Percentiles rank a stretch among this genome's conserved stretches.
These are phyloP conservation scores for Catocala fraxini DNA, from an alignment of 2,888 invertebrate genomes.

Conservation along the genomic window DNA sequence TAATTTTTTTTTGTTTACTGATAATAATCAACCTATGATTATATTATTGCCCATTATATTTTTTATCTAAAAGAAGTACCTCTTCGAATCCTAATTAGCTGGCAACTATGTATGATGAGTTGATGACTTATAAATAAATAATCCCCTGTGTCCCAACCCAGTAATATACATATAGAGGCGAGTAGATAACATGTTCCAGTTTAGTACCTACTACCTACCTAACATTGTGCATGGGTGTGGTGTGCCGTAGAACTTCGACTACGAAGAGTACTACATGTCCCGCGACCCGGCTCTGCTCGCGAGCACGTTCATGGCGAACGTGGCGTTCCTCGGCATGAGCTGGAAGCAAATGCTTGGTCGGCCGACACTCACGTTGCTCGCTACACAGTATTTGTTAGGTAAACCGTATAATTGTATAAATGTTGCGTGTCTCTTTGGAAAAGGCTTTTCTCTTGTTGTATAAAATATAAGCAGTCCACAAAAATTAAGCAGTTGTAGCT, in stretches of 20 bases:
- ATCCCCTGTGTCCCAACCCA: background rate
- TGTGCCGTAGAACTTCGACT: slow-evolving; percentile 93
- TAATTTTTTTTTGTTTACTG: too few relatives aligned
- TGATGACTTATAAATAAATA: background rate
- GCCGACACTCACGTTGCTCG: slow-evolving; percentile 96
- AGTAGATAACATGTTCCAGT: slow-evolving; percentile 2
- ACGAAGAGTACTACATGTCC: slow-evolving; percentile 98
- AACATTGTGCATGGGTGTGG: slow-evolving; percentile 67
- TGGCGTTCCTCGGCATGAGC: slow-evolving; percentile 98
- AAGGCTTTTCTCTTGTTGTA: background rate
- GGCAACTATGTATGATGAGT: background rate
- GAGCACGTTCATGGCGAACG: slow-evolving; percentile 97
- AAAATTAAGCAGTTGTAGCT: background rate
- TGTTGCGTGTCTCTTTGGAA: background rate
- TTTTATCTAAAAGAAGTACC: too few relatives aligned
- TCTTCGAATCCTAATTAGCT: too few relatives aligned
- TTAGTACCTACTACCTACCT: slow-evolving; percentile 2
- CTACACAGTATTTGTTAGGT: slow-evolving; percentile 95
- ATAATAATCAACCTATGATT: too few relatives aligned
- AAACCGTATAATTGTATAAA: slow-evolving; percentile 65
- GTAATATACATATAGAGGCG: background rate
- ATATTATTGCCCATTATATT: too few relatives aligned
- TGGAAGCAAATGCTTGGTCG: slow-evolving; percentile 99
- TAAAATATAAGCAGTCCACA: background rate
- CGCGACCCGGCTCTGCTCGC: slow-evolving; percentile 98